Conservation (phyloP, 2,113 vertebrate genomes). For the Anhinga anhinga region DNA sequence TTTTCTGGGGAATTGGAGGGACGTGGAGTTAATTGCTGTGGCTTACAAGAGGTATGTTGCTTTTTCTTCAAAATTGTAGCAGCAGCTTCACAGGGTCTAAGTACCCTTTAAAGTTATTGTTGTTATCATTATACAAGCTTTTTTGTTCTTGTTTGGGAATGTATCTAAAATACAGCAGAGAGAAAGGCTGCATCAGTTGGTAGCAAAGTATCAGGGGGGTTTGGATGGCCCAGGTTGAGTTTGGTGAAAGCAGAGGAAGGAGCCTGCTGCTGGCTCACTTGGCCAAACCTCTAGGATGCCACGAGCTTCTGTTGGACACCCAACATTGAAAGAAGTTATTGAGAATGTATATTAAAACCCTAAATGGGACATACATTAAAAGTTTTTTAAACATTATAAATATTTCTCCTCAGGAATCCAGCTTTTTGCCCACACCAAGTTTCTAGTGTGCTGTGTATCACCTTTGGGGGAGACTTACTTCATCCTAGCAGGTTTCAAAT, state of each 20-base stretch:
- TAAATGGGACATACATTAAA: not conserved
- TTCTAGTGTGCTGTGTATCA: not conserved
- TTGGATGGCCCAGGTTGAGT: not conserved
- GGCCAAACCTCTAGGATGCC: not conserved
- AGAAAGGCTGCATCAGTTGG: not conserved
- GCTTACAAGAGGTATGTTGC: not conserved
- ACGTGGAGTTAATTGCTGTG: not conserved
- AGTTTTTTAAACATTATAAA: not conserved
- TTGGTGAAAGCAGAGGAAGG: not conserved
- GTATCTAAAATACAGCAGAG: not conserved
- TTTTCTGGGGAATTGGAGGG: not conserved
- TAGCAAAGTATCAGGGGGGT: not conserved
- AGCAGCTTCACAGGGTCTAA: not conserved
- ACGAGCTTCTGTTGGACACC: not conserved
- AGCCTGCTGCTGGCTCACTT: not conserved
- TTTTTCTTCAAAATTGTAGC: not conserved
- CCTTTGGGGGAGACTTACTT: not conserved
- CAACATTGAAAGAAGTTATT: not conserved
- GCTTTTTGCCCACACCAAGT: not conserved
- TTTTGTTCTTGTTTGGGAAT: conserved; percentile 2
- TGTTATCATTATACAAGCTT: not conserved
- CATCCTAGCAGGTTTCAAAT: not conserved
- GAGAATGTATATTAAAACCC: not conserved
- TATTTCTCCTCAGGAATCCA: not conserved
- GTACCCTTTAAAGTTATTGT: not conserved